phyloP scores from a whole-genome alignment of 2,113 vertebrate genomes.

The Lathamus discolor region DNA sequence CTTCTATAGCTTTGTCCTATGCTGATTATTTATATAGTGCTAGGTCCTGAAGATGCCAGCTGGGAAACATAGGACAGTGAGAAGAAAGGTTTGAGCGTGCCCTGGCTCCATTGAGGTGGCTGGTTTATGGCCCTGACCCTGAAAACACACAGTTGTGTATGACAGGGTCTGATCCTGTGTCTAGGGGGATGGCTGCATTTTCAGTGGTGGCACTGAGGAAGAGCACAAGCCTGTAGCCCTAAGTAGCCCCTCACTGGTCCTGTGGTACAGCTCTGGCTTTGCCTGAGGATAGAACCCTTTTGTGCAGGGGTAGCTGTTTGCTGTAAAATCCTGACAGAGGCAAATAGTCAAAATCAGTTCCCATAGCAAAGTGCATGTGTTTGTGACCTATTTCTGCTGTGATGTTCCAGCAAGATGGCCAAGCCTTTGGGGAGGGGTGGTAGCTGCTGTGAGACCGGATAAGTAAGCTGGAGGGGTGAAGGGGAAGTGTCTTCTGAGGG shows the following conservation, averaged over 20 bases:
- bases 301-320: neutral
- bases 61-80: neutral
- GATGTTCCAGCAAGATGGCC: neutral
- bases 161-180: neutral
- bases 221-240: neutral
- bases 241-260: neutral
- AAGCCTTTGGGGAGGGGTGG: neutral
- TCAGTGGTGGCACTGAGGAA: neutral
- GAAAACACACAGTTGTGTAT: neutral
- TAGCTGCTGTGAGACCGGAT: neutral
- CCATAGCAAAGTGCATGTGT: neutral
- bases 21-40: fast-evolving
- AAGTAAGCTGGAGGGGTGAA: neutral
- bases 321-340: neutral
- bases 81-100: neutral
- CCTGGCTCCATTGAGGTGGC: too few relatives aligned
- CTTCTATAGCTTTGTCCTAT: fast-evolving
- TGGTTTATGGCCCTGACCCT: neutral
- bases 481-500: neutral
- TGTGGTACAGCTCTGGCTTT: neutral
- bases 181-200: fast-evolving
- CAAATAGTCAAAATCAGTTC: neutral
- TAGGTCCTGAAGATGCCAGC: too few relatives aligned
- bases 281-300: neutral
- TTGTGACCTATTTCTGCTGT: neutral